Percentiles rank a stretch among this genome's conserved stretches.
These are phyloP conservation scores for Chaetophractus vellerosus DNA, from an alignment of 2,797 vertebrate species.

Conservation along the genomic window DNA sequence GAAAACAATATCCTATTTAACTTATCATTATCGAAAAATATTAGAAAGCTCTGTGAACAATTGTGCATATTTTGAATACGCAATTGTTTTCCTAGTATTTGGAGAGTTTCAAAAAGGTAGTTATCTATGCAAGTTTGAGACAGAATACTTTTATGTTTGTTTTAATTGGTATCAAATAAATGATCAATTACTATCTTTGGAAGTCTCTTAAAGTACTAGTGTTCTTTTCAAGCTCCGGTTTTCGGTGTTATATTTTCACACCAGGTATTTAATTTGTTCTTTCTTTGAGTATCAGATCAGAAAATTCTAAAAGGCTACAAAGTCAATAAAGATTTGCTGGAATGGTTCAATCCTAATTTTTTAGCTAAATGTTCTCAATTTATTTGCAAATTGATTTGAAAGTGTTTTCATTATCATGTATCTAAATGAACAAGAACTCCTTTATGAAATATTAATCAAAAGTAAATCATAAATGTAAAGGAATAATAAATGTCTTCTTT, in stretches of 20 bases:
- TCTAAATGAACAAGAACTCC: background rate
- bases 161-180: background rate
- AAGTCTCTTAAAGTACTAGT: background rate
- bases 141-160: background rate
- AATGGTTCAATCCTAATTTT: background rate
- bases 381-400: background rate
- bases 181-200: background rate
- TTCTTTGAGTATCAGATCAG: background rate
- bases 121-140: background rate
- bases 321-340: background rate
- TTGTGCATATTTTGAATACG: background rate
- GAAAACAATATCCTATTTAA: background rate
- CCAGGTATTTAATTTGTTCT: background rate
- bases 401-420: background rate
- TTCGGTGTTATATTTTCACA: slow-evolving; percentile 1
- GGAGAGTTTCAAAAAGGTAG: background rate
- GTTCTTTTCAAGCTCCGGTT: background rate
- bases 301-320: background rate
- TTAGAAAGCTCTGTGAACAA: background rate
- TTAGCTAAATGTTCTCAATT: background rate
- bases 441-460: background rate
- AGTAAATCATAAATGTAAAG: background rate
- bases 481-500: background rate
- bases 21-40: background rate
- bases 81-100: background rate